Evolutionary conservation across 2,797 vertebrate genomes (phyloP).

Genomic region (Tadarida brasiliensis): DNA sequence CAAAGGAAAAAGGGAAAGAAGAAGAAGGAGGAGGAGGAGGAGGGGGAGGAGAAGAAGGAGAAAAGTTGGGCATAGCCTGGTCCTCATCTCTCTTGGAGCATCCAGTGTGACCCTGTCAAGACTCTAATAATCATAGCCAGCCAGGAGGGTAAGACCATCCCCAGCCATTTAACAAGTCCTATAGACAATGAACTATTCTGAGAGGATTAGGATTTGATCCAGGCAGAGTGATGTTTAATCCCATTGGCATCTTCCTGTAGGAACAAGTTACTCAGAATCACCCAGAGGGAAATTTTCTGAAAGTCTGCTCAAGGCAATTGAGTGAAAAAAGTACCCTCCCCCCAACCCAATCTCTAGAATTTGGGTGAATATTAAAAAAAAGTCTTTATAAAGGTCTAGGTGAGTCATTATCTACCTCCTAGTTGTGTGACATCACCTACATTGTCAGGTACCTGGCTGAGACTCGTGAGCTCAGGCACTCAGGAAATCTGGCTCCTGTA

Average conservation of each 20-base stretch:
- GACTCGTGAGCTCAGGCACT: neutral
- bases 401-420: neutral
- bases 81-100: neutral
- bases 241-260: neutral
- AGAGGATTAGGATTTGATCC: conserved; percentile 31
- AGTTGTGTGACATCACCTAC: neutral
- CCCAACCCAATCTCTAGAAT: neutral
- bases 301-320: neutral
- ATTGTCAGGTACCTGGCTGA: neutral
- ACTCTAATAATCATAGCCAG: neutral
- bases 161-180: neutral
- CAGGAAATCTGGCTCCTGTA: neutral
- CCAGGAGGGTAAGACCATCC: neutral
- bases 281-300: neutral
- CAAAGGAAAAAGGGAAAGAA: neutral
- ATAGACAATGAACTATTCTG: neutral
- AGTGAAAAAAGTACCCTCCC: neutral
- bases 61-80: neutral
- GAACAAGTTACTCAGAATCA: conserved; percentile 37
- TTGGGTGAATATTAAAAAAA: neutral
- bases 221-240: neutral
- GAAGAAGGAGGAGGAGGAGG: neutral
- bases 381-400: neutral
- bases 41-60: no score
- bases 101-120: neutral